phyloP scores from a whole-genome alignment of 2,797 vertebrate species.

The Smutsia gigantea region DNA sequence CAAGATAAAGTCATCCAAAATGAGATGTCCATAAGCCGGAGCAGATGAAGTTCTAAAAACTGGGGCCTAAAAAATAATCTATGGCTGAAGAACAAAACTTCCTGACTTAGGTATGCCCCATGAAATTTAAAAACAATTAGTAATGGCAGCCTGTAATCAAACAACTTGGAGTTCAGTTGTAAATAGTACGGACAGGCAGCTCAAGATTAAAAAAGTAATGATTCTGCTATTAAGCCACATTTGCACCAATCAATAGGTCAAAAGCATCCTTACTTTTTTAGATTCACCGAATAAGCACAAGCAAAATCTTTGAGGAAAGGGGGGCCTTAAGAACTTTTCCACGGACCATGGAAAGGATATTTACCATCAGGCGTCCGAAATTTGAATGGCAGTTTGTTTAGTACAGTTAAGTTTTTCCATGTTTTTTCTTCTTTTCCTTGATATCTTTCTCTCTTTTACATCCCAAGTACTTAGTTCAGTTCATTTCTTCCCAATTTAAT shows the following conservation, averaged over 20 bases:
- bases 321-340: constrained; percentile 24
- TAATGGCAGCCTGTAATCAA: constrained; percentile 84
- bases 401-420: neutral
- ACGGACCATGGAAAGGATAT: neutral
- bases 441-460: neutral
- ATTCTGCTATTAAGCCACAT: constrained; percentile 84
- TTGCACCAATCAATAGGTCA: constrained; percentile 84
- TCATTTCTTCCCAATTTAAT: neutral
- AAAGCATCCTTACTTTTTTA: constrained; percentile 83
- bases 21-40: neutral
- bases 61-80: constrained; percentile 5
- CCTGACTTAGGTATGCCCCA: constrained; percentile 75
- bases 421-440: neutral
- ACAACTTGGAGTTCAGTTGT: constrained; percentile 80
- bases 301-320: constrained; percentile 25
- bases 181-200: constrained; percentile 82
- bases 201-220: constrained; percentile 88
- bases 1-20: constrained; percentile 24
- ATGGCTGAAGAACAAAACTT: constrained; percentile 77
- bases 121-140: constrained; percentile 85
- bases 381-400: neutral
- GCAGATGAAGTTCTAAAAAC: constrained; percentile 62
- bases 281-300: constrained; percentile 76
- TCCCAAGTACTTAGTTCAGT: neutral
- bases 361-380: neutral